These are phyloP conservation scores for Gandaritis pyraliata DNA, from an alignment of 2,888 invertebrate species.

Conservation along the genomic window DNA sequence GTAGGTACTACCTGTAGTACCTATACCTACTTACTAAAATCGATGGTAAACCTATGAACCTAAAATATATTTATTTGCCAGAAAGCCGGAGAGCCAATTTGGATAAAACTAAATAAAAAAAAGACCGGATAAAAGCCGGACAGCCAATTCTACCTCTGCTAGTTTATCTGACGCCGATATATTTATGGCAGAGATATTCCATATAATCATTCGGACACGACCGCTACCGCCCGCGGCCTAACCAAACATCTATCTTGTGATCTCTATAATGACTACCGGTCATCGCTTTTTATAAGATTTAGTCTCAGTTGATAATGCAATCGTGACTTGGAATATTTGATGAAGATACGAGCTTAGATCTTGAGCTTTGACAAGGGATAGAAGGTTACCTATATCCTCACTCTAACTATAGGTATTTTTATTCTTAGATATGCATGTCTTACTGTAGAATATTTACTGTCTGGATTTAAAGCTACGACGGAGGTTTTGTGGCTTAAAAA, in stretches of 20 bases:
- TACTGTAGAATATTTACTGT: no score
- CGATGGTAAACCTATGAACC: no score
- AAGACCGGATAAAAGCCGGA: no score
- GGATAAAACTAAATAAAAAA: no score
- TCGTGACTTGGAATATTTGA: slow-evolving; percentile 18
- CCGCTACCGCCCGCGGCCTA: slow-evolving; percentile 56
- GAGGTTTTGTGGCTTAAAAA: no score
- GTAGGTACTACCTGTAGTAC: no score
- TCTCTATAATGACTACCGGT: slow-evolving; percentile 71
- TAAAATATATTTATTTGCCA: no score
- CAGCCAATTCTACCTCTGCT: slow-evolving; percentile 7
- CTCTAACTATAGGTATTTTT: not conserved
- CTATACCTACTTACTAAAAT: no score
- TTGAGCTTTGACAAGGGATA: not conserved
- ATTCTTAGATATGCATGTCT: not conserved
- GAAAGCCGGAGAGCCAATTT: not conserved
- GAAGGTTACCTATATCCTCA: not conserved
- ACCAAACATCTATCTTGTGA: slow-evolving; percentile 60
- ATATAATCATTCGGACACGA: slow-evolving; percentile 63
- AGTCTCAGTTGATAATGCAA: slow-evolving; percentile 23
- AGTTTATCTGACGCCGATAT: slow-evolving; percentile 47
- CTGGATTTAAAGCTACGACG: no score
- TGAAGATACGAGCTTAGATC: slow-evolving; percentile 5
- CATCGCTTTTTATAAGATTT: slow-evolving; percentile 46
- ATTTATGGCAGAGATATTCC: slow-evolving; percentile 55